These are phyloP conservation scores for Athene noctua DNA, from an alignment of 2,113 vertebrate species.

Conservation along the genomic window DNA sequence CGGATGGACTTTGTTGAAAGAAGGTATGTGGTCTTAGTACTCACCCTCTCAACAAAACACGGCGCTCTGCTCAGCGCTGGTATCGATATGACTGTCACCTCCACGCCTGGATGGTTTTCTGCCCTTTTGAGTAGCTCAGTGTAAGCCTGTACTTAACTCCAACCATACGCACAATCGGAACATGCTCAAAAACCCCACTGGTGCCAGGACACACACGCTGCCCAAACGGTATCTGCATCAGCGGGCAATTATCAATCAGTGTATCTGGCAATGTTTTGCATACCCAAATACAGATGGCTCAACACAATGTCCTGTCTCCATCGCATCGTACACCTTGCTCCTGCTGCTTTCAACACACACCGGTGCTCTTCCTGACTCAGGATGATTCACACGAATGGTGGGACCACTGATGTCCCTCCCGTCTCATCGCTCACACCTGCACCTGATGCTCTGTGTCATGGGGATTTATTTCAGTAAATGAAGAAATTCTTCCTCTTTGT, in stretches of 20 bases:
- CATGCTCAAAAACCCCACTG: neutral
- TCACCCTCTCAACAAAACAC: neutral
- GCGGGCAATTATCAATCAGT: neutral
- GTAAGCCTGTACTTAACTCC: neutral
- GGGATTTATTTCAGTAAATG: neutral
- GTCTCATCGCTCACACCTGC: neutral
- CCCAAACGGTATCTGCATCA: neutral
- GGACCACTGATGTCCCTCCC: neutral
- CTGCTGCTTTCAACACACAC: neutral
- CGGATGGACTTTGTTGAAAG: neutral
- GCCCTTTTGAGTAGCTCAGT: neutral
- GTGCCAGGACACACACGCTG: neutral
- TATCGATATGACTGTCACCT: neutral
- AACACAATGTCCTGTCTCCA: accelerated
- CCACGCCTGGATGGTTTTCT: neutral
- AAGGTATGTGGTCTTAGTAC: accelerated
- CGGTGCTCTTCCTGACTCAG: neutral
- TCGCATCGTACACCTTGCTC: neutral
- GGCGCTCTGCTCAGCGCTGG: accelerated
- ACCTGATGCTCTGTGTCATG: neutral
- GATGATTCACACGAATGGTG: neutral
- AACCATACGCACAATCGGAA: accelerated
- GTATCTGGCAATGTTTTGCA: neutral
- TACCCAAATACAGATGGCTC: neutral
- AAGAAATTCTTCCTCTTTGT: neutral